Conservation (phyloP, 2,113 vertebrate genomes). For the Orientallactaga bullata region DNA sequence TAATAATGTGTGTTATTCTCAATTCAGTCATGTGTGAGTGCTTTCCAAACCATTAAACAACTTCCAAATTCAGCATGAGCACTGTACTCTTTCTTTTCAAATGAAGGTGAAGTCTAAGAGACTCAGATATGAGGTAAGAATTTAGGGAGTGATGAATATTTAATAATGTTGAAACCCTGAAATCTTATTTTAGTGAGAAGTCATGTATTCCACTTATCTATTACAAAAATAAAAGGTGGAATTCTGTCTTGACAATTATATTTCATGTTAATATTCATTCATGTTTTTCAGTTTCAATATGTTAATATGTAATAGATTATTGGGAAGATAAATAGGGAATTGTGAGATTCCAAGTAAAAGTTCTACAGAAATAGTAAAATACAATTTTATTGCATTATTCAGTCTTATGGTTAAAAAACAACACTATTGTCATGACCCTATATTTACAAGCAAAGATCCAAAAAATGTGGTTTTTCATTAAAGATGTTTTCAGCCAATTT, state of each 20-base stretch:
- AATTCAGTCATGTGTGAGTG: conserved; percentile 57
- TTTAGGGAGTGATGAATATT: conserved; percentile 51
- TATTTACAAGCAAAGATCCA: neutral
- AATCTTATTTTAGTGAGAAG: conserved; percentile 1
- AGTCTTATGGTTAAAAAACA: neutral
- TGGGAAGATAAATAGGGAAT: neutral
- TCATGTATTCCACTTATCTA: conserved; percentile 13
- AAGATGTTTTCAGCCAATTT: neutral
- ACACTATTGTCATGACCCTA: neutral
- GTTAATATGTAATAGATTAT: neutral
- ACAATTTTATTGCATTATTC: neutral
- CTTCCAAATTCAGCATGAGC: conserved; percentile 61
- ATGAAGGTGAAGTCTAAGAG: conserved; percentile 37
- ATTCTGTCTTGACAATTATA: conserved; percentile 1
- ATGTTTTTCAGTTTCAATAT: neutral
- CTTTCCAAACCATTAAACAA: conserved; percentile 80
- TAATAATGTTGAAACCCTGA: conserved; percentile 24
- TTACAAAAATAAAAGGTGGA: conserved; percentile 42
- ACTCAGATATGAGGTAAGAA: conserved; percentile 31
- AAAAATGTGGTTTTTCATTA: neutral
- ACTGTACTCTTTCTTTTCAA: conserved; percentile 40
- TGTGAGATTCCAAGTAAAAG: neutral
- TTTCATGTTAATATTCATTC: neutral
- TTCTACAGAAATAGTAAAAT: neutral
- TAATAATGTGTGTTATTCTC: conserved; percentile 76